These are phyloP conservation scores for Hypotaenidia philippensis DNA, from an alignment of 2,797 vertebrate species.

Conservation along the genomic window DNA sequence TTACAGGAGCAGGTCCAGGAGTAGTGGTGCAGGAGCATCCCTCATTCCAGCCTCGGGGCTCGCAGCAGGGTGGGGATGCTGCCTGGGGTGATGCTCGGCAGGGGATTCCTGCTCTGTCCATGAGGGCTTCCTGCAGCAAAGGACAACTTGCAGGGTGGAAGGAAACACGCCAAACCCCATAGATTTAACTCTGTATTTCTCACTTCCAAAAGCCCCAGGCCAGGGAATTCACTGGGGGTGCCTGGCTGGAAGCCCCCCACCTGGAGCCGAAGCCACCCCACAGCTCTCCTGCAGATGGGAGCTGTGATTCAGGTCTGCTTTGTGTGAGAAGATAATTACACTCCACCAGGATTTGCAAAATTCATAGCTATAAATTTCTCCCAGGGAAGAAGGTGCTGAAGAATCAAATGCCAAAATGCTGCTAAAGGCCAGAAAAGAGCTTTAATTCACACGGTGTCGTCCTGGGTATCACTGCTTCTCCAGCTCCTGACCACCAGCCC, in stretches of 20 bases:
- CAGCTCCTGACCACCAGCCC: accelerated
- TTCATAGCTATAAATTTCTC: not conserved
- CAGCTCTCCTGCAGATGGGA: not conserved
- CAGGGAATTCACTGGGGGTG: accelerated
- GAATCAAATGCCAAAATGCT: not conserved
- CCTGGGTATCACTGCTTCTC: accelerated
- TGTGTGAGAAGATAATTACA: not conserved
- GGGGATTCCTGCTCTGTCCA: accelerated
- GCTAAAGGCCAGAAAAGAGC: not conserved
- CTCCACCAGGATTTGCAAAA: not conserved
- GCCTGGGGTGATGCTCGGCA: accelerated
- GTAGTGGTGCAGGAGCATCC: not conserved
- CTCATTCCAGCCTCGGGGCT: accelerated
- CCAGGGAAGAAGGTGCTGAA: not conserved
- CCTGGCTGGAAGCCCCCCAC: not conserved
- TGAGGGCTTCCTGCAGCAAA: accelerated
- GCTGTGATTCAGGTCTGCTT: not conserved
- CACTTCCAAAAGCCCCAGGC: accelerated
- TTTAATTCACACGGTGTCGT: not conserved
- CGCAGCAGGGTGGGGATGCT: accelerated
- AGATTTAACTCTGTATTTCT: not conserved
- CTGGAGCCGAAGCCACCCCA: not conserved
- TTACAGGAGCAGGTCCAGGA: not conserved
- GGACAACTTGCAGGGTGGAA: not conserved
- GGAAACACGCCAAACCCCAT: accelerated